Conservation (phyloP, 2,888 invertebrate species). For the Dryocosmus kuriphilus region DNA sequence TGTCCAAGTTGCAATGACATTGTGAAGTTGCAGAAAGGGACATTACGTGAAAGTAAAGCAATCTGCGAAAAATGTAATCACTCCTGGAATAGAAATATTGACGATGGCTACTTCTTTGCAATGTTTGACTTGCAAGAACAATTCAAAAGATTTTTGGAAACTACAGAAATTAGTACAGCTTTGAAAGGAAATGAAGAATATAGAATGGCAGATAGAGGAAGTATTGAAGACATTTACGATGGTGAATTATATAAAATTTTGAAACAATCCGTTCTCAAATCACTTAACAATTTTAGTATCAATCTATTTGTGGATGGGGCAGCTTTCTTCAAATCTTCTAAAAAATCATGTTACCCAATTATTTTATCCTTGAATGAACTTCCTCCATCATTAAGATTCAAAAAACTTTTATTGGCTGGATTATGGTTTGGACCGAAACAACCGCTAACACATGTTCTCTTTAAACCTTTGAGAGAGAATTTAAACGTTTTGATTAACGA, state of each 20-base stretch:
- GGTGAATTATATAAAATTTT: no score
- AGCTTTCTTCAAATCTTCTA: constrained; percentile 38
- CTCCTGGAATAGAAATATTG: constrained; percentile 11
- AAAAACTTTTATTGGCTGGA: constrained; percentile 33
- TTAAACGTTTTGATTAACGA: no score
- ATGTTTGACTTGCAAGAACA: constrained; percentile 29
- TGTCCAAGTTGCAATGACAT: no score
- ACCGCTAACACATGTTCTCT: background rate
- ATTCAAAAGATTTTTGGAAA: constrained; percentile 22
- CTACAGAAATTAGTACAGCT: constrained; percentile 4
- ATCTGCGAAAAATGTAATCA: background rate
- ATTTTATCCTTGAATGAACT: constrained; percentile 40
- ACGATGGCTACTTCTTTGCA: constrained; percentile 8
- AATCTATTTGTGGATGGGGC: no score
- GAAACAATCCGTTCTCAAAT: no score
- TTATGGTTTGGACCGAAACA: constrained; percentile 39
- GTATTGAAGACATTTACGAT: no score
- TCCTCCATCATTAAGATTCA: constrained; percentile 32
- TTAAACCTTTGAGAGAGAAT: no score
- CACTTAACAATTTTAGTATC: no score
- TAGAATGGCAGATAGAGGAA: background rate
- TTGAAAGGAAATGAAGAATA: background rate
- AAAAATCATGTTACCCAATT: constrained; percentile 41
- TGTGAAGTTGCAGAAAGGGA: no score
- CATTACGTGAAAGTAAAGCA: no score